These are phyloP conservation scores for Nephrotoma guestfalica DNA, from an alignment of 2,888 invertebrate genomes.

Conservation along the genomic window DNA sequence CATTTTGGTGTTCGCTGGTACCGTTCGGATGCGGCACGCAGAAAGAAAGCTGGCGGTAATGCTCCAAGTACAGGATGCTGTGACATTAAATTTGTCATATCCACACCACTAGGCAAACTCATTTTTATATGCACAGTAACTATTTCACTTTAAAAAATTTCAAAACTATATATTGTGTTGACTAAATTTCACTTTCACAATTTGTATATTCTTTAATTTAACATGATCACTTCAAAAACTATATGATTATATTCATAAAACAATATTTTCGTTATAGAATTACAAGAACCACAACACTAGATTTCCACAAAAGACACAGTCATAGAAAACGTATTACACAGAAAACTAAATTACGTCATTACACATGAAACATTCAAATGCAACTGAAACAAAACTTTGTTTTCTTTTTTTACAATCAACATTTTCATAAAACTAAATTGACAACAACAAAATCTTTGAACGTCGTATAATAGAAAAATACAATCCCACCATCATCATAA, in stretches of 20 bases:
- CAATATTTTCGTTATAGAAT: too few relatives aligned
- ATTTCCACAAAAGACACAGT: not conserved
- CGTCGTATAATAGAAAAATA: not conserved
- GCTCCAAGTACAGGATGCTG: constrained; percentile 71
- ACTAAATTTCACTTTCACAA: not conserved
- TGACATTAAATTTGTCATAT: constrained; percentile 74
- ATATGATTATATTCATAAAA: not conserved
- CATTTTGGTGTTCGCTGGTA: constrained; percentile 96
- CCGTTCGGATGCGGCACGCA: constrained; percentile 77
- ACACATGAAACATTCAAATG: constrained; percentile 29
- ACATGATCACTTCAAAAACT: not conserved
- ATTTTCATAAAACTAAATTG: not conserved
- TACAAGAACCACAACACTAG: not conserved
- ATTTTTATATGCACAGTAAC: constrained; percentile 34
- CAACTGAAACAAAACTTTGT: constrained; percentile 28
- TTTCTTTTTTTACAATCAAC: not conserved
- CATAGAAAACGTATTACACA: not conserved
- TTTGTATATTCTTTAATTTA: not conserved
- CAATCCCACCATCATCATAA: not conserved
- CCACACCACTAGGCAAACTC: constrained; percentile 75
- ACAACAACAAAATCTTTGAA: not conserved
- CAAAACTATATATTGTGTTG: not conserved
- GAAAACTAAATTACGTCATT: constrained; percentile 21
- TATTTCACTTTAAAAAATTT: not conserved
- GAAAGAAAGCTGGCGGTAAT: constrained; percentile 73